Conservation (phyloP, 2,113 vertebrate species). For the Psilopogon haemacephalus region DNA sequence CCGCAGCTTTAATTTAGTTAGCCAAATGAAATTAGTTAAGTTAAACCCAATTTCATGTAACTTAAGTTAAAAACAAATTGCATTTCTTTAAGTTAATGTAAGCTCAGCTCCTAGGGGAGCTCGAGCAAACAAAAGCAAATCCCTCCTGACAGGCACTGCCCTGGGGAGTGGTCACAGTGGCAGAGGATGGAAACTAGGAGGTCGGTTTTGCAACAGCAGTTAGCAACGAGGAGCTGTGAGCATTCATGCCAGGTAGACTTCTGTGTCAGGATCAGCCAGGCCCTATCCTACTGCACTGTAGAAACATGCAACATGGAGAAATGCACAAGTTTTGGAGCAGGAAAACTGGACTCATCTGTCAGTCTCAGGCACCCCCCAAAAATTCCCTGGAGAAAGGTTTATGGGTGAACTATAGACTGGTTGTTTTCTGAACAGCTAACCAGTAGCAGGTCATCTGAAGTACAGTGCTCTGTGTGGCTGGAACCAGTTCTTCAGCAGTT, state of each 20-base stretch:
- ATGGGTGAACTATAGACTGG: not conserved
- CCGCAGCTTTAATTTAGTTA: not conserved
- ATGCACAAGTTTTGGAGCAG: not conserved
- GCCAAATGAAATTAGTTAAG: not conserved
- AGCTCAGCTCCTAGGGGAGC: not conserved
- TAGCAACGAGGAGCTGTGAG: not conserved
- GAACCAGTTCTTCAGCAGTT: not conserved
- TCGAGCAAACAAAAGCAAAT: not conserved
- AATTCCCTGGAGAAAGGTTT: not conserved
- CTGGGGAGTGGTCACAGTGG: not conserved
- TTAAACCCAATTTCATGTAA: not conserved
- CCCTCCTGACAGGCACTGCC: not conserved
- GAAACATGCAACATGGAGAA: not conserved
- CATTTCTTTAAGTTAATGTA: not conserved
- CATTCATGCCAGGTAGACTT: fast-evolving
- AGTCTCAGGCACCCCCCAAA: not conserved
- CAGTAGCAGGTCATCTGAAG: not conserved
- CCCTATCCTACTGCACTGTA: fast-evolving
- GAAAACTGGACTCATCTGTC: not conserved
- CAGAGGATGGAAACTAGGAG: not conserved
- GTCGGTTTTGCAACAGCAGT: not conserved
- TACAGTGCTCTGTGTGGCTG: not conserved
- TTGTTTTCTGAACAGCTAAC: not conserved
- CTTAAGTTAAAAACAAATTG: not conserved
- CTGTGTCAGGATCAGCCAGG: fast-evolving